These are phyloP conservation scores for Acanthaster planci DNA, from an alignment of 35 echinoderm and acorn worm species.

Conservation along the genomic window DNA sequence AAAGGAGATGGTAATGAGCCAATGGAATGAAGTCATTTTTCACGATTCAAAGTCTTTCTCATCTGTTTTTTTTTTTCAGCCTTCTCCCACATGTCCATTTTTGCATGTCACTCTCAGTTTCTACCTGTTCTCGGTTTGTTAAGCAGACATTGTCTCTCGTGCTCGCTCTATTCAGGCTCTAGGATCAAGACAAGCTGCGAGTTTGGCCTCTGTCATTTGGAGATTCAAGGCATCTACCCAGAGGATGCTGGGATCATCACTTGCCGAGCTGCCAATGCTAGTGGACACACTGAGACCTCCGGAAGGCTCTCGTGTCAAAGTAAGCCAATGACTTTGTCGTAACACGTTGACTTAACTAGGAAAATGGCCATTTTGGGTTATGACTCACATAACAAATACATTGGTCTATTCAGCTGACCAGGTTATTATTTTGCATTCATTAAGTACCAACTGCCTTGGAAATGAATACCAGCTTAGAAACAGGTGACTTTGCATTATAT, in stretches of 20 bases:
- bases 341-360: neutral
- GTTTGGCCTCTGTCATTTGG: constrained; percentile 89
- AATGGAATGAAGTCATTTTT: too few species aligned
- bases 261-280: constrained; percentile 76
- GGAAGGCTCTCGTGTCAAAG: constrained; percentile 74
- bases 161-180: constrained; percentile 56
- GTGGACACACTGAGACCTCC: constrained; percentile 73
- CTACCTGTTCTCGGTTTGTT: neutral
- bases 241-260: constrained; percentile 87
- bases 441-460: too few species aligned
- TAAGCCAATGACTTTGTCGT: constrained; percentile 25
- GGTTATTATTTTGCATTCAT: too few species aligned
- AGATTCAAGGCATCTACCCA: constrained; percentile 89
- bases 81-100: too few species aligned
- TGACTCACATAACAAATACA: too few species aligned
- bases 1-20: too few species aligned
- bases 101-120: too few species aligned
- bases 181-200: constrained; percentile 78
- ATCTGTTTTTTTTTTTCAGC: too few species aligned
- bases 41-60: too few species aligned
- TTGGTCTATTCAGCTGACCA: too few species aligned
- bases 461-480: too few species aligned
- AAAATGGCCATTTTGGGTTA: neutral
- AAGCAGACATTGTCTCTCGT: neutral
- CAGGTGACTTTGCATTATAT: too few species aligned